These are phyloP conservation scores for Brachirus orientalis DNA, from an alignment of 2,113 vertebrate genomes.

Conservation along the genomic window DNA sequence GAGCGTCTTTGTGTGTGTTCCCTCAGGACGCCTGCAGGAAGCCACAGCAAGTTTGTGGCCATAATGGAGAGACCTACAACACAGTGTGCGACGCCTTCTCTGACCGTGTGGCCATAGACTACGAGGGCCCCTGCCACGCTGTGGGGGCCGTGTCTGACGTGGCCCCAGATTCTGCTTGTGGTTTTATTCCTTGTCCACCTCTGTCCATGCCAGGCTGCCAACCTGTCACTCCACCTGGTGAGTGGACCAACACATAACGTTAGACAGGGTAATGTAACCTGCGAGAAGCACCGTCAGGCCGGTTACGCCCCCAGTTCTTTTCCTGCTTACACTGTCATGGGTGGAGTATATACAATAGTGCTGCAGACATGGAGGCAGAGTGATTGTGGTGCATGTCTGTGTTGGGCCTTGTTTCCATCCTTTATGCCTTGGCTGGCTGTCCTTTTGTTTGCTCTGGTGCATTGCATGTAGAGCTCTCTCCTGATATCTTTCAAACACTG, in stretches of 20 bases:
- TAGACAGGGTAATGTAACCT: no score
- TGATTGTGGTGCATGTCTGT: no score
- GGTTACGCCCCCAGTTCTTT: no score
- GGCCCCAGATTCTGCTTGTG: conserved; percentile 83
- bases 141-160: conserved; percentile 84
- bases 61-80: conserved; percentile 90
- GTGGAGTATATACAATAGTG: no score
- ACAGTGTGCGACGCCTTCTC: conserved; percentile 91
- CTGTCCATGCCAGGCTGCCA: conserved; percentile 83
- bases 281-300: no score
- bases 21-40: conserved; percentile 83
- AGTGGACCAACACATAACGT: conserved; percentile 17
- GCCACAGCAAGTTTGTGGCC: conserved; percentile 86
- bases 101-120: conserved; percentile 90
- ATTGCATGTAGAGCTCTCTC: no score
- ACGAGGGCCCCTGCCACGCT: conserved; percentile 87
- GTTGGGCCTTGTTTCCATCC: no score
- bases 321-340: no score
- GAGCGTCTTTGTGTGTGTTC: not conserved
- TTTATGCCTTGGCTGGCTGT: no score
- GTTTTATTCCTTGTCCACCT: conserved; percentile 84
- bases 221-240: conserved; percentile 90
- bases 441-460: no score
- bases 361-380: no score
- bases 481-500: no score